These are phyloP conservation scores for Sciurus niger DNA, from an alignment of 2,113 vertebrate species.

Conservation along the genomic window DNA sequence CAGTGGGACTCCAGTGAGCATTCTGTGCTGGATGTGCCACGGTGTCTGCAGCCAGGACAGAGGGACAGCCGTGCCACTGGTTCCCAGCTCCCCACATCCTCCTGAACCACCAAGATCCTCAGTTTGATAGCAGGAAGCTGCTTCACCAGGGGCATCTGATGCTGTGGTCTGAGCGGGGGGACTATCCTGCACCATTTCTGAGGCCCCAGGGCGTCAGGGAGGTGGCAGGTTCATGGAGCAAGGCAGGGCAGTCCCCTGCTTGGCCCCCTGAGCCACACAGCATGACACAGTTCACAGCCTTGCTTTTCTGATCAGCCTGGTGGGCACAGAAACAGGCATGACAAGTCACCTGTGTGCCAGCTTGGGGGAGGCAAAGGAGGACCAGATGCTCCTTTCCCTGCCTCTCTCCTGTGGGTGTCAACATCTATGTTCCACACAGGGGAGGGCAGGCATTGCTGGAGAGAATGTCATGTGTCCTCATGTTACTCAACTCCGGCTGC, in stretches of 20 bases:
- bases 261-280: fast-evolving
- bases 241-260: no score
- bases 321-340: background rate
- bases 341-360: fast-evolving
- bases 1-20: background rate
- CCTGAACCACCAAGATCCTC: background rate
- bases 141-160: background rate
- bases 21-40: background rate
- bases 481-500: no score
- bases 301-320: background rate
- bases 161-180: background rate
- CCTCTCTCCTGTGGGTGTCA: no score
- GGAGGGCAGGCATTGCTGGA: background rate
- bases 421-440: background rate
- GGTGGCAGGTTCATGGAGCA: background rate
- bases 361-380: background rate
- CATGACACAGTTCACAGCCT: background rate
- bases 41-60: background rate
- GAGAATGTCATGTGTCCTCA: background rate
- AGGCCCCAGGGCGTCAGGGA: no score
- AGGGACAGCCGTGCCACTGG: fast-evolving
- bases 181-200: background rate
- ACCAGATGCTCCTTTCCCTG: background rate
- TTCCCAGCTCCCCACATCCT: background rate
- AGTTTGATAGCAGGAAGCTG: fast-evolving